A percentile compares a stretch with the other conserved stretches of the same genome.
Evolutionary conservation across 2,797 vertebrate genomes (phyloP).

Genomic region (Numenius phaeopus): DNA sequence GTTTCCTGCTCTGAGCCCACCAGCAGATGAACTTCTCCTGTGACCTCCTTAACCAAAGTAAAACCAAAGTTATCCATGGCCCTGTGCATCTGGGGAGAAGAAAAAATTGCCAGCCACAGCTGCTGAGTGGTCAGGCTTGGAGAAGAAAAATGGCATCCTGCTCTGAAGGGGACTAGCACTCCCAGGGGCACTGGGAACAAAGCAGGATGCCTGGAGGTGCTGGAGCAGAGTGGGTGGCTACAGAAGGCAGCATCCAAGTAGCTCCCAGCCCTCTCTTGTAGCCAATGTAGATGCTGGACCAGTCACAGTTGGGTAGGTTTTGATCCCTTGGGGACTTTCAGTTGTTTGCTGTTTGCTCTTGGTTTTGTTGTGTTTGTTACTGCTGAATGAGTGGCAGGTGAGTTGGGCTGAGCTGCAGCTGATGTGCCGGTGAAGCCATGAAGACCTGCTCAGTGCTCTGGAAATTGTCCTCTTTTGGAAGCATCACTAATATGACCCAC

Average conservation of each 20-base stretch:
- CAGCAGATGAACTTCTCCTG: background rate
- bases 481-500: background rate
- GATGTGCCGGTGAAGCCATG: rapidly evolving
- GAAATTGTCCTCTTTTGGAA: background rate
- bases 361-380: background rate
- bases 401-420: background rate
- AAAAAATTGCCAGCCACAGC: background rate
- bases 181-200: background rate
- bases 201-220: background rate
- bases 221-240: background rate
- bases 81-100: background rate
- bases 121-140: background rate
- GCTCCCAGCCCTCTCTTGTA: background rate
- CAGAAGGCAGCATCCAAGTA: background rate
- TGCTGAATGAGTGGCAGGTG: background rate
- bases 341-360: background rate
- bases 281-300: background rate
- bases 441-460: background rate
- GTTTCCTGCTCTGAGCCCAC: background rate
- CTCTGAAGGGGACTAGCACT: background rate
- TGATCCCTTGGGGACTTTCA: background rate
- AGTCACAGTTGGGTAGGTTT: background rate
- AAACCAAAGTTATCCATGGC: background rate
- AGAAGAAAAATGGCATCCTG: background rate
- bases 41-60: background rate